Evolutionary conservation across 2,113 vertebrate genomes (phyloP), one percentile per base, ranked within the genome.

Genomic region (Otus sunia): DNA sequence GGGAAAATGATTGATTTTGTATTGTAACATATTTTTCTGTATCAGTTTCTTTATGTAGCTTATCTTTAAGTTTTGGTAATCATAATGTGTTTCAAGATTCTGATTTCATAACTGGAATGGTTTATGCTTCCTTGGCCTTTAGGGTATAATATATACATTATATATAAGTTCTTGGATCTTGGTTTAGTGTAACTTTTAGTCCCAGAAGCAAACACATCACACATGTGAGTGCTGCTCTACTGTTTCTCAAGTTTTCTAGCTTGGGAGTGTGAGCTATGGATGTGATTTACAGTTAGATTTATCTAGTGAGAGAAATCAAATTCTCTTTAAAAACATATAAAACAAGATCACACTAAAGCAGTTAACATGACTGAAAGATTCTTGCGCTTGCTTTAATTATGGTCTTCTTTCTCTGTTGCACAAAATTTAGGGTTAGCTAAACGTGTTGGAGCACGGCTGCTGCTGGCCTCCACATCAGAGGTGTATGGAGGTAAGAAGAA

Each of bases 401-500:
- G 11, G 10, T 62, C 8, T 69, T 91, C 39, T 96, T 73, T 81
- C 37, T 37, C 17, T 11, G 1, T 47, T 36, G n/a, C 50, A 73
- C 60, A 34, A 91, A 95, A 86, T 80, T 10, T 80, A 99, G 99
- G 99, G 9, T 96, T 99, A 97, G 99, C 99, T 20, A 99, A 99
- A 93, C 99, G 99, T 56, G 99, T 99, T 14, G 99, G 99, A 10
- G 99, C 99, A 69, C 99, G 99, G 41, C 98, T 99, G 50, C 98
- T 99, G 12, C 98, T 99, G 89, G 99, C 99, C 50, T 99, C 99
- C 64, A 99, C 99, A 0, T 99, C 99, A 5, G 99, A 99, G 91
- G 99, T 99, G 8, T 99, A 99, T 85, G 99, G 99, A 99, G 99
- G 99, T 99, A 98, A 98, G 98, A 92, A 39, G 30, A 9, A 17